A percentile compares a stretch with the other conserved stretches of the same genome.
phyloP scores from a whole-genome alignment of 2,797 vertebrate genomes.

The Hoplostethus atlanticus region DNA sequence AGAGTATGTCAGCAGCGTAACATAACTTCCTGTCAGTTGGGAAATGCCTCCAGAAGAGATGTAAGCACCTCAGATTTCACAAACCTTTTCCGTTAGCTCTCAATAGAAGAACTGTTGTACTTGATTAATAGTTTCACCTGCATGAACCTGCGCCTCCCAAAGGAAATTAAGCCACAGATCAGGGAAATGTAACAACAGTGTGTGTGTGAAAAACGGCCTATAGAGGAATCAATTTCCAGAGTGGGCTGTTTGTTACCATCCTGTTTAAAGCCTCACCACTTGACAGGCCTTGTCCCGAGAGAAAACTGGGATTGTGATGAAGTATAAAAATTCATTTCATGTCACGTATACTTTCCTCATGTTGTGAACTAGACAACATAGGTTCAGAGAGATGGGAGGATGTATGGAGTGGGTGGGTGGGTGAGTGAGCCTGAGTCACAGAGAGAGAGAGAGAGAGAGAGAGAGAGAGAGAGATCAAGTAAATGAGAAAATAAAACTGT shows the following conservation, averaged over 20 bases:
- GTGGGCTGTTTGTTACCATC: conserved; percentile 20
- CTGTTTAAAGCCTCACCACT: conserved; percentile 15
- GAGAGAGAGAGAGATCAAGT: not conserved
- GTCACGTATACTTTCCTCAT: conserved; percentile 24
- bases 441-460: too few relatives aligned
- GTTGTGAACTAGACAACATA: conserved; percentile 7
- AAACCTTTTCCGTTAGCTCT: conserved; percentile 7
- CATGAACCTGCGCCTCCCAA: conserved; percentile 18
- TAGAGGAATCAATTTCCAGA: conserved; percentile 4
- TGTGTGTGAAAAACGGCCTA: conserved; percentile 12
- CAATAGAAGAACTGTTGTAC: conserved; percentile 1
- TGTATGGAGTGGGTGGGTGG: too few relatives aligned
- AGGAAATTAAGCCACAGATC: conserved; percentile 60
- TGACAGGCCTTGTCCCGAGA: conserved; percentile 12
- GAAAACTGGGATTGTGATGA: conserved; percentile 1
- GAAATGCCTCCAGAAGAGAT: not conserved
- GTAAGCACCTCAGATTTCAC: conserved; percentile 5
- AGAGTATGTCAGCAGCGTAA: not conserved
- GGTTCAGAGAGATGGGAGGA: not conserved
- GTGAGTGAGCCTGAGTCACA: too few relatives aligned
- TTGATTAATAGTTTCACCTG: conserved; percentile 39
- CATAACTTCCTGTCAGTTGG: not conserved
- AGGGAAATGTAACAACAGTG: conserved; percentile 21
- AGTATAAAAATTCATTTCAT: conserved; percentile 7
- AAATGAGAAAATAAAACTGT: conserved; percentile 5